Conservation (phyloP, 2,888 invertebrate genomes). For the Pheosia gnoma region DNA sequence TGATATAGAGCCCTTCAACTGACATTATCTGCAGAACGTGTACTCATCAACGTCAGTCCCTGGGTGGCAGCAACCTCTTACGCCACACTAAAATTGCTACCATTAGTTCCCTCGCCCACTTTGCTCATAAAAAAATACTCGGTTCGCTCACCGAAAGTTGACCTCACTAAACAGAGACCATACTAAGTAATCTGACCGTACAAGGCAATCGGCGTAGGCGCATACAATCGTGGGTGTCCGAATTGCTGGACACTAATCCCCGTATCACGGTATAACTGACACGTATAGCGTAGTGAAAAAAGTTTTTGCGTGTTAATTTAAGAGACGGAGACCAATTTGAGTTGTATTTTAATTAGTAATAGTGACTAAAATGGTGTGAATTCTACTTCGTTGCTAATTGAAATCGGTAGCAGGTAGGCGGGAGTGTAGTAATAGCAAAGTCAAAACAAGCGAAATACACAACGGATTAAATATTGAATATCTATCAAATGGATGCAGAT, state of each 20-base stretch:
- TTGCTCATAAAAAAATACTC: slow-evolving; percentile 38
- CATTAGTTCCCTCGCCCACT: slow-evolving; percentile 33
- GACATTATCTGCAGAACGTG: background rate
- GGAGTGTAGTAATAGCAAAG: slow-evolving; percentile 14
- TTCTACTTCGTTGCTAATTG: slow-evolving; percentile 31
- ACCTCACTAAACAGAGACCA: slow-evolving; percentile 41
- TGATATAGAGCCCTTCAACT: slow-evolving; percentile 1
- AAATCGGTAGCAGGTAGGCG: slow-evolving; percentile 19
- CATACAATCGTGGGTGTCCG: slow-evolving; percentile 48
- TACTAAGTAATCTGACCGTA: slow-evolving; percentile 56
- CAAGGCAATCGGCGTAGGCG: slow-evolving; percentile 54
- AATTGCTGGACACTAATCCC: slow-evolving; percentile 44
- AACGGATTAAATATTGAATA: slow-evolving; percentile 26
- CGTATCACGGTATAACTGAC: slow-evolving; percentile 37
- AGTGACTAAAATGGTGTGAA: slow-evolving; percentile 23
- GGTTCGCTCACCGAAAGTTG: slow-evolving; percentile 35
- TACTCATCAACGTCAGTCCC: background rate
- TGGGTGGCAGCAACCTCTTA: slow-evolving; percentile 24
- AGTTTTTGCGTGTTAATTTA: slow-evolving; percentile 13
- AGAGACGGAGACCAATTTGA: background rate
- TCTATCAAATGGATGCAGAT: slow-evolving; percentile 12
- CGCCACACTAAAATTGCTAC: slow-evolving; percentile 13
- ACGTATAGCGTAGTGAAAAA: slow-evolving; percentile 29
- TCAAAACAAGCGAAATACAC: slow-evolving; percentile 22
- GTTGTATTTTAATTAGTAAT: slow-evolving; percentile 12